Conservation (phyloP, 2,888 invertebrate species). For the Dasypogon diadema region DNA sequence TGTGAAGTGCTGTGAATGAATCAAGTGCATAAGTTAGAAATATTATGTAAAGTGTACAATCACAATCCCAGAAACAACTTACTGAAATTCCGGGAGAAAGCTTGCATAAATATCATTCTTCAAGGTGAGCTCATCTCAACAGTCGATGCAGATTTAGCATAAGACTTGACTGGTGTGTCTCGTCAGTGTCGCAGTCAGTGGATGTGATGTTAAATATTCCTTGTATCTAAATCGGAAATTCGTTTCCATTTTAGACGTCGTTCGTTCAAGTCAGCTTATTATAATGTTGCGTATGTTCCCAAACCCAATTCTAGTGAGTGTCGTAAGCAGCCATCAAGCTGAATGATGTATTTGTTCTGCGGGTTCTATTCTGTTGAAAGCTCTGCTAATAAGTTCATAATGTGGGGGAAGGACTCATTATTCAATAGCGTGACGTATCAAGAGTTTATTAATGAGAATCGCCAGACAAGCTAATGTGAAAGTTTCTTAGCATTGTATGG, state of each 20-base stretch:
- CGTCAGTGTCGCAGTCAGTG: neutral
- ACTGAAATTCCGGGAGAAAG: constrained; percentile 35
- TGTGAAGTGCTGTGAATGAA: constrained; percentile 36
- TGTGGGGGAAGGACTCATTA: constrained; percentile 40
- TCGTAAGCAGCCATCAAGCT: neutral
- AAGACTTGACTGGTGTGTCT: neutral
- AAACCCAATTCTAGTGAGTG: constrained; percentile 29
- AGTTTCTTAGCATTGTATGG: neutral
- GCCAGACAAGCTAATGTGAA: constrained; percentile 8
- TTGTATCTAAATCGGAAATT: constrained; percentile 13
- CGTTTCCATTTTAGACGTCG: constrained; percentile 19
- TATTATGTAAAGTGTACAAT: constrained; percentile 19
- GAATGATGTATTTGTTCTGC: neutral
- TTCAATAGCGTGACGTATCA: constrained; percentile 40
- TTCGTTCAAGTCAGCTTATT: constrained; percentile 22
- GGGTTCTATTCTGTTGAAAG: constrained; percentile 24
- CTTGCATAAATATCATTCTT: constrained; percentile 27
- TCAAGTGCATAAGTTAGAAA: constrained; percentile 9
- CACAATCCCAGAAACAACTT: neutral
- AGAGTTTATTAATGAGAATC: constrained; percentile 15
- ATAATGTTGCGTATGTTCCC: constrained; percentile 39
- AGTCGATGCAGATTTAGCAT: neutral
- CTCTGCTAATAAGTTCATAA: constrained; percentile 30
- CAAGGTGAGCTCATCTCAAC: constrained; percentile 30
- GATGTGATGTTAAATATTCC: neutral